Evolutionary conservation across 2,113 vertebrate species (phyloP), one percentile per base, ranked within the genome.

Genomic region (Melanotaenia duboulayi): DNA sequence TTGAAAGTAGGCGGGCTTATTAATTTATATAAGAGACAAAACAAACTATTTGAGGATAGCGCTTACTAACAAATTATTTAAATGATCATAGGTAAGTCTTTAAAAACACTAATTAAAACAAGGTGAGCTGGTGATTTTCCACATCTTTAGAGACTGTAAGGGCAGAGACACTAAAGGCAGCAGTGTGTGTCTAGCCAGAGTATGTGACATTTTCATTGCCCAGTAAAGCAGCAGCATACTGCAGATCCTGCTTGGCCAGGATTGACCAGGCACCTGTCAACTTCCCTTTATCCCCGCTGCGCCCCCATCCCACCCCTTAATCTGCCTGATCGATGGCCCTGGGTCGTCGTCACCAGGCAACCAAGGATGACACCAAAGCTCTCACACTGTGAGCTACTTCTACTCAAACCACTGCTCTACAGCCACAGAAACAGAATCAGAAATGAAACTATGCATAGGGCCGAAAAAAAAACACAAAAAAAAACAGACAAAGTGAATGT

Each of bases 261-360:
- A 67, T 70, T 74, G 84, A 85, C 73, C 86, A 69, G 60, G 35
- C 76, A 65, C 69, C 82, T 24, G 46, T 81, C 83, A 75, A 48
- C 68, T 51, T 82, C 70, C 74, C 80, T 80, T 83, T 72, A 86
- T 86, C 81, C 81, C 74, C 5, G 23, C 83, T 81, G 85, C 6
- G 64, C 82, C 79, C 28, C 87, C 62, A 57, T 59, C 68, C 74
- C 82, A 48, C 65, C 75, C 77, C 71, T 71, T 83, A 83, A 90
- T 87, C 85, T 82, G 51, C 66, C 80, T 76, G 84, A 89, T 92
- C 87, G 78, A 92, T 91, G 78, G 82, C 71, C 64, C 70, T 54
- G 82, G 84, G 67, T 73, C 23, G 32, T 57, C 46, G 80, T 93
- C 90, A 79, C 91, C 85, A 80, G 84, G 91, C 91, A 91, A 91